phyloP scores from a whole-genome alignment of 2,888 invertebrate genomes.

The Heliconius sara region DNA sequence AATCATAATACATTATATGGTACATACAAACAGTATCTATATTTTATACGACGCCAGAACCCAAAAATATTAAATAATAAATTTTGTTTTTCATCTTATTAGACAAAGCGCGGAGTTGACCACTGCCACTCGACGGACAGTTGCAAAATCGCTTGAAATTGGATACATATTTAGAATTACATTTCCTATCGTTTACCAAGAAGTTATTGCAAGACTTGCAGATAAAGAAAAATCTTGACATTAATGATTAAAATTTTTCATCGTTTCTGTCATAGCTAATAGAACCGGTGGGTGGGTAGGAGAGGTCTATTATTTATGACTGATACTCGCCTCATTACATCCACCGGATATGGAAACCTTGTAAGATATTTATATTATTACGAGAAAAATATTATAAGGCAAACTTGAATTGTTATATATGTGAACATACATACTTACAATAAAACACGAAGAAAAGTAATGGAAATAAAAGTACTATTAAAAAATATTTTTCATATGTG shows the following conservation, averaged over 20 bases:
- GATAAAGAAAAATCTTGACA: background rate
- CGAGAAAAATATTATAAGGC: conserved; percentile 6
- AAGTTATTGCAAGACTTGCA: background rate
- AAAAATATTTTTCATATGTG: no score
- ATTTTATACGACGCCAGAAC: no score
- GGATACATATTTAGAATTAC: background rate
- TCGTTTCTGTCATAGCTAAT: background rate
- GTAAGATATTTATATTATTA: conserved; percentile 1
- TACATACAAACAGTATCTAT: no score
- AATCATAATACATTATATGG: no score
- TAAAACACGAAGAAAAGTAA: background rate
- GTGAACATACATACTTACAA: background rate
- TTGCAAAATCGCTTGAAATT: background rate
- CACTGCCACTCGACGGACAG: background rate
- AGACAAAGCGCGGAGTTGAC: no score
- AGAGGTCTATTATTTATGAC: conserved; percentile 35
- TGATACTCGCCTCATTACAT: conserved; percentile 32
- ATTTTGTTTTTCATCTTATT: no score
- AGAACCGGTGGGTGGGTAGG: conserved; percentile 21
- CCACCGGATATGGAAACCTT: conserved; percentile 23
- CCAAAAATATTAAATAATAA: no score
- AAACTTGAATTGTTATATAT: background rate
- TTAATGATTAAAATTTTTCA: conserved; percentile 1
- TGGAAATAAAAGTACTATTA: no score
- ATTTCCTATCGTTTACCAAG: background rate